Base-by-base conservation (phyloP, 1,140 invertebrate genomes). In the Temnothorax curvispinosus region DNA sequence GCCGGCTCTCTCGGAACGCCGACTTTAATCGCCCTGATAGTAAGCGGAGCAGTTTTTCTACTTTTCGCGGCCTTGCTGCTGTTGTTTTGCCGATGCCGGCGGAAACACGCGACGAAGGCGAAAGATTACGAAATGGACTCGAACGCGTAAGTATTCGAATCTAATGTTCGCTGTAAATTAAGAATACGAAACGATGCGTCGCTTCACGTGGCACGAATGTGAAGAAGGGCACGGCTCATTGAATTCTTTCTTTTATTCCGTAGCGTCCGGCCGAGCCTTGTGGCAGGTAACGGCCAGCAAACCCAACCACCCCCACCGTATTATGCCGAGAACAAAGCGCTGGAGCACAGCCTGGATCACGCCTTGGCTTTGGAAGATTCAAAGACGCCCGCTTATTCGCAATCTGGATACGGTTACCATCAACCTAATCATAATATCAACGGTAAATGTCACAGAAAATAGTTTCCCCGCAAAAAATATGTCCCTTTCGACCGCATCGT, bases 81-180 rank as follows among this genome's bases (percentile, higher is more conserved):
- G 76, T 96, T 98, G 88, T 99, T 98, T 96, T 99, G 98, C 92
- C 97, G 98, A 76, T 98, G 98, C 94, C 97, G 98, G 90, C 96
- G 97, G 85, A 97, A 97, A 91, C 97, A 98, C 93, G 97, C 97
- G 67, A 98, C 98, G 93, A 98, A 98, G 93, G 97, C 97, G 87
- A 99, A 98, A 94, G 98, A 98, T 93, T 98, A 98, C 94, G 98
- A 98, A 95, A 98, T 98, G 97, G 98, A 98, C 93, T 97, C 98
- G 0, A 96, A 96, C 88, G 95, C 96, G 96, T 96, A 95, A 95
- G 96, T 90, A 56, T 74, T 47, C 38, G 6, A 44, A 72, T 13
- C 3, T 47, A 47, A 47, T 44, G 54, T n/a, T n/a, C 27, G 9
- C 27, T 27, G 5, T 13, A 27, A 52, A 35, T 15, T 21, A 44